A percentile compares a stretch with the other conserved stretches of the same genome.
phyloP scores from a whole-genome alignment of 64 coral and sea anemone species.

The Stylophora pistillata region DNA sequence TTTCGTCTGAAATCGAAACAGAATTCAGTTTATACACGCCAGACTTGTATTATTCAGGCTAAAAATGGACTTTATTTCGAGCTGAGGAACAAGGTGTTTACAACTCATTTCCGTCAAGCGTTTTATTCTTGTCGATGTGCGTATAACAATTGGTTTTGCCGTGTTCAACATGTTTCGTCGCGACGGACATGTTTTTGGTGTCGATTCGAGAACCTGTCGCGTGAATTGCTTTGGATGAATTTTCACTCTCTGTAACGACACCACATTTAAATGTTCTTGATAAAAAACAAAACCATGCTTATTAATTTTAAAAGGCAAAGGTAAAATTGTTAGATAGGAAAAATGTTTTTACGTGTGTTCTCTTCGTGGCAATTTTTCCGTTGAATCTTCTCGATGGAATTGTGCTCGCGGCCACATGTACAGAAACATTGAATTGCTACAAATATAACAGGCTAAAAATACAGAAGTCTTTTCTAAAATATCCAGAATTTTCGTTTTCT shows the following conservation, averaged over 20 bases:
- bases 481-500: background rate
- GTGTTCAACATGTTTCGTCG: background rate
- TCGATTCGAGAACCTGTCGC: background rate
- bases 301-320: background rate
- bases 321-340: background rate
- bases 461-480: background rate
- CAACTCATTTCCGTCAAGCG: background rate
- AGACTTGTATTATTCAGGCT: background rate
- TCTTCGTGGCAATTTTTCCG: background rate
- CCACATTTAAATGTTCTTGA: background rate
- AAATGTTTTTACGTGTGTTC: background rate
- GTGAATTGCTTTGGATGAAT: background rate
- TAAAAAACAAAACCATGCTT: background rate
- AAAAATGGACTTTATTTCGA: background rate
- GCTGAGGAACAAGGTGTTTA: background rate
- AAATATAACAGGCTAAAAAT: constrained; percentile 14
- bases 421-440: constrained; percentile 16
- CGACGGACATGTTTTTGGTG: constrained; percentile 10
- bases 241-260: background rate
- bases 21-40: background rate
- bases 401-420: constrained; percentile 22
- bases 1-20: background rate
- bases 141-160: background rate
- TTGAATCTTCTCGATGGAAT: background rate
- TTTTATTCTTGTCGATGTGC: background rate